Conservation (phyloP, 1,140 invertebrate genomes). For the Paralvinella palmiformis region DNA sequence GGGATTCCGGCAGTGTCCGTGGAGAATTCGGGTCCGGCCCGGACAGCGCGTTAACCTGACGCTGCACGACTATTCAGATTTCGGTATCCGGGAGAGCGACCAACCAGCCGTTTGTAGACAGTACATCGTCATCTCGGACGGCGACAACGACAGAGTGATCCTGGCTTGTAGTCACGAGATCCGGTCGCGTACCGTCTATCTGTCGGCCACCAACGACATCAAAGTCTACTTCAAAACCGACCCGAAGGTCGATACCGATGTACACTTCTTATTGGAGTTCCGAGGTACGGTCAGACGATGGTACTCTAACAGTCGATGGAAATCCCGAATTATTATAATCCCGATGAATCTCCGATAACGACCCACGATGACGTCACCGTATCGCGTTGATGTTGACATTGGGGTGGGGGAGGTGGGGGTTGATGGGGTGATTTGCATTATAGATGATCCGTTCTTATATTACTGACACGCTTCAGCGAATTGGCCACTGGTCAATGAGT, state of each 20-base stretch:
- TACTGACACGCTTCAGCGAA: too few relatives aligned
- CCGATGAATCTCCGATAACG: too few relatives aligned
- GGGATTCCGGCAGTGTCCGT: conserved; percentile 6
- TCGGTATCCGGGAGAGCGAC: background rate
- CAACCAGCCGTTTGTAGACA: background rate
- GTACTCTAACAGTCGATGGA: background rate
- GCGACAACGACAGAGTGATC: background rate
- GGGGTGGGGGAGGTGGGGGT: too few relatives aligned
- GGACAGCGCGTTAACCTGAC: conserved; percentile 19
- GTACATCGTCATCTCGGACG: conserved; percentile 1
- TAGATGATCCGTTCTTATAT: too few relatives aligned
- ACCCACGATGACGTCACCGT: too few relatives aligned
- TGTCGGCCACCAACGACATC: background rate
- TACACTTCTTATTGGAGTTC: background rate
- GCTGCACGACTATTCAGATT: conserved; percentile 9
- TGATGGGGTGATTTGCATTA: too few relatives aligned
- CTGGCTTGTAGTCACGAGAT: background rate
- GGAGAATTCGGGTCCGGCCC: conserved; percentile 10
- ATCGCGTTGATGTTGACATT: too few relatives aligned
- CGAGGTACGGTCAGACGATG: background rate
- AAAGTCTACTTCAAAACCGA: background rate
- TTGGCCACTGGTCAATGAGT: too few relatives aligned
- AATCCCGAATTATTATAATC: too few relatives aligned
- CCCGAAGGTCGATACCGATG: background rate
- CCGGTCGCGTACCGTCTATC: background rate